A percentile compares a stretch with the other conserved stretches of the same genome.
Evolutionary conservation across 2,797 vertebrate genomes (phyloP).

Genomic region (Benthosema pterotum): DNA sequence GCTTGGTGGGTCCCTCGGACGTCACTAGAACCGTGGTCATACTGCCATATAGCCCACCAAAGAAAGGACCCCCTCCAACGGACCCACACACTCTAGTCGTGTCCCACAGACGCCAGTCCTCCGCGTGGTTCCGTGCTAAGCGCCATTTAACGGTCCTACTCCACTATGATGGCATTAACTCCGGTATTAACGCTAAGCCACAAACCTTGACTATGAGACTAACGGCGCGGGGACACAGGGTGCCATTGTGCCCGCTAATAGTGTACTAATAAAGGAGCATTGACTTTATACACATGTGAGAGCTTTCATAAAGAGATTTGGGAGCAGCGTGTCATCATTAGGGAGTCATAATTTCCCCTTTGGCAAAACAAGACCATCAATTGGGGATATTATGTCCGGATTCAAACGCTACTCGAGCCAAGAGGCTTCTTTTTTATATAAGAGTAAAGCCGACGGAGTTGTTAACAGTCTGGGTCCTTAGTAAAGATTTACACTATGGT

Average conservation of each 20-base stretch:
- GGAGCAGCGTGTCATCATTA: conserved; percentile 38
- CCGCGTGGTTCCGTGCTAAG: conserved; percentile 52
- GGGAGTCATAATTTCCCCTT: conserved; percentile 19
- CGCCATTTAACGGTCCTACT: conserved; percentile 30
- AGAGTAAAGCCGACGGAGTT: neutral
- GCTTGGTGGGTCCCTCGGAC: no score
- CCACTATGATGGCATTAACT: conserved; percentile 43
- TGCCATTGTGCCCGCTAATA: conserved; percentile 40
- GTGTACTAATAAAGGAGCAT: conserved; percentile 25
- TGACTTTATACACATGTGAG: conserved; percentile 42
- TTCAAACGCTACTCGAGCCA: conserved; percentile 3
- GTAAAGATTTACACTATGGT: conserved; percentile 9
- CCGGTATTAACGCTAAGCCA: conserved; percentile 40
- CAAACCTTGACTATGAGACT: conserved; percentile 56
- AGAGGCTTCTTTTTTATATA: neutral
- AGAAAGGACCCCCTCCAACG: no score
- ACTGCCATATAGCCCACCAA: no score
- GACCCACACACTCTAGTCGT: conserved; percentile 1
- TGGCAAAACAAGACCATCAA: conserved; percentile 26
- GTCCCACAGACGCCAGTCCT: conserved; percentile 41
- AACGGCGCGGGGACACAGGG: conserved; percentile 49
- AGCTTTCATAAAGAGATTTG: conserved; percentile 35
- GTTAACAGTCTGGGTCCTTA: conserved; percentile 1
- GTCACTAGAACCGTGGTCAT: no score
- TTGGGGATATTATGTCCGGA: conserved; percentile 1